Evolutionary conservation across 2,888 invertebrate genomes (phyloP), one percentile per base, ranked within the genome.

Genomic region (Drosophila nr. medialis): DNA sequence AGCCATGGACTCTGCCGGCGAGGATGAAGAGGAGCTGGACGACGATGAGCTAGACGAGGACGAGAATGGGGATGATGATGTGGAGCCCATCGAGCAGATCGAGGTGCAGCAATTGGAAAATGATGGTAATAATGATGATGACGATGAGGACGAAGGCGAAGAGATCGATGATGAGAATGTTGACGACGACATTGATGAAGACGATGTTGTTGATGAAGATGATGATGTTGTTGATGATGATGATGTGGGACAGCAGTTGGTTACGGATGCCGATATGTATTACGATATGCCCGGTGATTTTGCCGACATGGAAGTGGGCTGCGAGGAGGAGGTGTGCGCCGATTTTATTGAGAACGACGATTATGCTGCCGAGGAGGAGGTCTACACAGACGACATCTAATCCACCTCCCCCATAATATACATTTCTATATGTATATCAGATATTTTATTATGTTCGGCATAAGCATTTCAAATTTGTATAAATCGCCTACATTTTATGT

Each of bases 311-410:
- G 80, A 80, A 61, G 79, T 82, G 21, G 87, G 81, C 45, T 86
- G 83, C 67, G 83, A 83, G 54, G 82, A 87, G 66, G 88, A 80
- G 45, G 83, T 78, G 4, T 86, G 86, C 45, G 85, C 71, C 5
- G 85, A 85, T 59, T 85, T 72, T 55, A 65, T 71, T 29, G 77
- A 75, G 38, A 64, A 67, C 24, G 81, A 80, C 36, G 80, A 74
- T 13, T 85, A 65, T 50, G 79, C 78, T 24, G 90, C 89, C 51
- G 91, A 91, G 55, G 91, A 91, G 64, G 91, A 91, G 72, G 90
- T 91, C 40, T 88, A 90, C 65, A 83, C 88, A 8, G 90, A 85
- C 27, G 77, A 73, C 36, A 42, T 65, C 55, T 76, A 73, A 63
- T 30, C 45, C 42, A 29, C 38, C 54, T 54, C 50, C 48, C 15